A percentile compares a stretch with the other conserved stretches of the same genome.
Conservation (phyloP, 1,140 invertebrate genomes). For the Anadara kagoshimensis region DNA sequence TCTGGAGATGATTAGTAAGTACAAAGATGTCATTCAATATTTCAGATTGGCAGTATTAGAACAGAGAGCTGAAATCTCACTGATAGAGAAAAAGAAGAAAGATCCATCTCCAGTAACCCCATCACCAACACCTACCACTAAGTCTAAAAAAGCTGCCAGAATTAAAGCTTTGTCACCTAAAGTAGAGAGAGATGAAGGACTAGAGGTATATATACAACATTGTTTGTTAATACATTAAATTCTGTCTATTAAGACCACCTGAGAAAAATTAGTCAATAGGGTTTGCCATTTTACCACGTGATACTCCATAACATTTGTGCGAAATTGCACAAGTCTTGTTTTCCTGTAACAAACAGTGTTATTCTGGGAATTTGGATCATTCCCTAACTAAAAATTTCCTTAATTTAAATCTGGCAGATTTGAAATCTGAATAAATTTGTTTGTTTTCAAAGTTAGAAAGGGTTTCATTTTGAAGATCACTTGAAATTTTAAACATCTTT, state of each 20-base stretch:
- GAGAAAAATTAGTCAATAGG: neutral
- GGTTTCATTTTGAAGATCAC: too few relatives aligned
- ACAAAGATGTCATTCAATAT: neutral
- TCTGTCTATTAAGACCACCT: neutral
- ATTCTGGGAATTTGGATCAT: neutral
- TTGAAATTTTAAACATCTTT: too few relatives aligned
- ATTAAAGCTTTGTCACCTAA: slow-evolving; percentile 67
- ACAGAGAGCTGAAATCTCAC: slow-evolving; percentile 65
- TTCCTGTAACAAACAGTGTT: neutral
- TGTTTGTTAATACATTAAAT: neutral
- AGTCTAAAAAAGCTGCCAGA: slow-evolving; percentile 59
- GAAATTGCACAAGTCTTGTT: neutral
- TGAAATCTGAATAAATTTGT: too few relatives aligned
- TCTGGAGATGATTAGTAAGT: too few relatives aligned
- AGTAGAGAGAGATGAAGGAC: slow-evolving; percentile 64
- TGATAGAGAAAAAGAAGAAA: slow-evolving; percentile 48
- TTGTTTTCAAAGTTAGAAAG: too few relatives aligned
- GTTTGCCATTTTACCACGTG: neutral
- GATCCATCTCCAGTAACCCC: slow-evolving; percentile 38
- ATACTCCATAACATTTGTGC: neutral
- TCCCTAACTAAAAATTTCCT: too few relatives aligned
- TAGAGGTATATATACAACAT: slow-evolving; percentile 60
- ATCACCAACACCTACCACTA: slow-evolving; percentile 49
- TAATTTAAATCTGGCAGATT: too few relatives aligned
- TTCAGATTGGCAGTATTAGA: slow-evolving; percentile 60